phyloP scores from a whole-genome alignment of 2,797 vertebrate species.

The Lophotriccus pileatus region DNA sequence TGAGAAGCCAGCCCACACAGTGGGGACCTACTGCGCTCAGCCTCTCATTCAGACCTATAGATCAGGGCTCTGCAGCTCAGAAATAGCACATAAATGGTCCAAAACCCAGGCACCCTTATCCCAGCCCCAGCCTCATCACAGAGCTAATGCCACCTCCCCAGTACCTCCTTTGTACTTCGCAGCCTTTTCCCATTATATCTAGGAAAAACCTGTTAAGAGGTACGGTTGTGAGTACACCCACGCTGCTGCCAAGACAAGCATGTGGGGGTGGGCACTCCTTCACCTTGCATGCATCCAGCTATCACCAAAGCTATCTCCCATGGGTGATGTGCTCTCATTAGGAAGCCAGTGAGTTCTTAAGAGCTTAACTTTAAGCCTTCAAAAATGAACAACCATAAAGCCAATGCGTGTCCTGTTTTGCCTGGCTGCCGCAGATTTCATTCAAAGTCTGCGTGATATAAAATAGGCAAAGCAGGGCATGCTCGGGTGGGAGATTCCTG shows the following conservation, averaged over 20 bases:
- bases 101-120: not conserved
- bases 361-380: not conserved
- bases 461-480: conserved; percentile 12
- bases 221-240: fast-evolving
- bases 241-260: fast-evolving
- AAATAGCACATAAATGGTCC: not conserved
- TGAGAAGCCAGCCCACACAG: not conserved
- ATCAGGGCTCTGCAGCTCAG: not conserved
- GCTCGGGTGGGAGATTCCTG: conserved; percentile 18
- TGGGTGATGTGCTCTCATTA: not conserved
- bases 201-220: not conserved
- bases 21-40: not conserved
- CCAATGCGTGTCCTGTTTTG: conserved; percentile 1
- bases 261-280: fast-evolving
- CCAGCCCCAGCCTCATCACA: fast-evolving
- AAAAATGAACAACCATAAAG: not conserved
- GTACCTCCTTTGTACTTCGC: not conserved
- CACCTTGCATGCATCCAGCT: not conserved
- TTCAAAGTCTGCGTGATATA: not conserved
- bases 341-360: not conserved
- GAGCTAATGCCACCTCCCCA: not conserved
- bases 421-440: not conserved
- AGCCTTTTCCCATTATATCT: not conserved
- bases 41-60: not conserved
- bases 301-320: not conserved